A percentile compares a stretch with the other conserved stretches of the same genome.
These are phyloP conservation scores for Oryzias woworae DNA, from an alignment of 2,113 vertebrate genomes.

Conservation along the genomic window DNA sequence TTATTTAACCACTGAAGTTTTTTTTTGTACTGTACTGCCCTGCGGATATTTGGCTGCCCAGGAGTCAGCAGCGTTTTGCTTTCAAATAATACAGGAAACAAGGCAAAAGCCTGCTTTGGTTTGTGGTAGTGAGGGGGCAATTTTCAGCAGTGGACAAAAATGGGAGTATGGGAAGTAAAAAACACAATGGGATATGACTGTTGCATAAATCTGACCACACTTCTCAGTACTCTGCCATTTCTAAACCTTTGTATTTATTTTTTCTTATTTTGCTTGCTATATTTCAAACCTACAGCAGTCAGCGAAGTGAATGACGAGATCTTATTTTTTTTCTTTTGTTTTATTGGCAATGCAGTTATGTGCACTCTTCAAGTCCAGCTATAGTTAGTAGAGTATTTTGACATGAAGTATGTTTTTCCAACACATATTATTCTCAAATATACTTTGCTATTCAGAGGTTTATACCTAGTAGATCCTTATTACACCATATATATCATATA, in stretches of 20 bases:
- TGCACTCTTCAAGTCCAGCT: too few species aligned
- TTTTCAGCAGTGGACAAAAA: constrained; percentile 44
- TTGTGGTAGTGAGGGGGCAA: constrained; percentile 57
- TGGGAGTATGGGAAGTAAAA: constrained; percentile 44
- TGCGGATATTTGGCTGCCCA: constrained; percentile 55
- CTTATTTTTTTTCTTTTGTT: too few species aligned
- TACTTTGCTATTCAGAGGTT: too few species aligned
- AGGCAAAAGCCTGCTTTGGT: constrained; percentile 54
- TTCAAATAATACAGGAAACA: constrained; percentile 67
- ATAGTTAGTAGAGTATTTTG: too few species aligned
- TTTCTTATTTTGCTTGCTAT: constrained; percentile 4
- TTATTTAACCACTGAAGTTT: background rate
- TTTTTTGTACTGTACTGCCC: constrained; percentile 11
- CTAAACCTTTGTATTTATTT: constrained; percentile 10
- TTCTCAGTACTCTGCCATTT: constrained; percentile 26
- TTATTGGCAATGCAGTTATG: too few species aligned
- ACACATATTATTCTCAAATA: too few species aligned
- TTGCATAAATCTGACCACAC: constrained; percentile 38
- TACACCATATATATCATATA: too few species aligned
- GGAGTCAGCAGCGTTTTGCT: constrained; percentile 45
- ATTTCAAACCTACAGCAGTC: background rate
- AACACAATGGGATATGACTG: constrained; percentile 34
- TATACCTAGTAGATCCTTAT: too few species aligned
- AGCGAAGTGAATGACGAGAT: too few species aligned
- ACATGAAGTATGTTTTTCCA: too few species aligned